These are phyloP conservation scores for Eretmochelys imbricata DNA, from an alignment of 2,113 vertebrate genomes.

Conservation along the genomic window DNA sequence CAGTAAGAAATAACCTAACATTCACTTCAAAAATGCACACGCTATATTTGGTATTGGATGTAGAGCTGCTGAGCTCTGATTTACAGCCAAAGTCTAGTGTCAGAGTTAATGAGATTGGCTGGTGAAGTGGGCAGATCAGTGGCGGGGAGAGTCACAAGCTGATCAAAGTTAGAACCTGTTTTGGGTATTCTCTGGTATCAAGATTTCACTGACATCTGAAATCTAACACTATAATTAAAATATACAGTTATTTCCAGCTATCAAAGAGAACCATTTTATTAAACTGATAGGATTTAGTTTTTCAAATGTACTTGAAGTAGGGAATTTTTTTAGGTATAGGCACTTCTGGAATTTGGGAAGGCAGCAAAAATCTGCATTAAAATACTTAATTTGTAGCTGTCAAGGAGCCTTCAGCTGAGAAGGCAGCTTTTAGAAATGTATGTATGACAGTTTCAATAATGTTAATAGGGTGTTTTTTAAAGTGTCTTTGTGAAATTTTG, in stretches of 20 bases:
- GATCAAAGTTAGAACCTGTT: conserved; percentile 21
- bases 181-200: accelerated
- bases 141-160: neutral
- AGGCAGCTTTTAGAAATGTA: conserved; percentile 58
- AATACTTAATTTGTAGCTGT: conserved; percentile 67
- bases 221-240: conserved; percentile 60
- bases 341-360: conserved; percentile 59
- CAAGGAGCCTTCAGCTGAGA: conserved; percentile 62
- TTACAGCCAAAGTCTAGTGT: conserved; percentile 3
- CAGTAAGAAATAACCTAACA: conserved; percentile 34
- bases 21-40: neutral
- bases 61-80: neutral
- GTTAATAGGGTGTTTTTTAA: conserved; percentile 48
- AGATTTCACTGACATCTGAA: neutral
- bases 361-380: conserved; percentile 66
- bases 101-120: conserved; percentile 26
- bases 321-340: conserved; percentile 55
- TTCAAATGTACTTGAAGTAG: conserved; percentile 48
- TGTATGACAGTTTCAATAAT: conserved; percentile 37
- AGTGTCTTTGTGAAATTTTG: conserved; percentile 61
- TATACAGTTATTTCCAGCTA: conserved; percentile 13
- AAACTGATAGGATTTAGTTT: conserved; percentile 40
- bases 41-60: neutral
- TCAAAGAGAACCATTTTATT: conserved; percentile 3
- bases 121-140: neutral